Conservation (phyloP, 2,888 invertebrate species). For the Acronicta leporina region DNA sequence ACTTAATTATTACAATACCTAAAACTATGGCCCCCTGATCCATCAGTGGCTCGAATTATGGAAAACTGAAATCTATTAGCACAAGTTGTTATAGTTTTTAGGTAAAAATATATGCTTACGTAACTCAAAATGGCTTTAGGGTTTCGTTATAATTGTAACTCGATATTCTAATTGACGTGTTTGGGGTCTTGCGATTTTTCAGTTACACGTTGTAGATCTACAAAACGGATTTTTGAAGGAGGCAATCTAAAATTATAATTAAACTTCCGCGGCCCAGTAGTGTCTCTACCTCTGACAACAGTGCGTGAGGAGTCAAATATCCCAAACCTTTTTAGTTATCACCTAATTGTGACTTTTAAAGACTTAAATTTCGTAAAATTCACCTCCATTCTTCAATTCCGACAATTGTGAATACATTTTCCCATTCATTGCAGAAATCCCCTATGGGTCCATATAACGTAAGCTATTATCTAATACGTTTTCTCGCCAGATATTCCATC, state of each 20-base stretch:
- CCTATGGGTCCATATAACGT: conserved; percentile 30
- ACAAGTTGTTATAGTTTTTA: too few relatives aligned
- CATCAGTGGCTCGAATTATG: too few relatives aligned
- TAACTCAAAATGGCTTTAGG: too few relatives aligned
- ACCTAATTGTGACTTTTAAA: conserved; percentile 12
- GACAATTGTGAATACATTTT: conserved; percentile 27
- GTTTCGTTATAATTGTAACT: too few relatives aligned
- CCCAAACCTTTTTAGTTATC: conserved; percentile 37
- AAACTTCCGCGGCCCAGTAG: conserved; percentile 2
- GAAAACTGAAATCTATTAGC: too few relatives aligned
- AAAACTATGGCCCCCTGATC: too few relatives aligned
- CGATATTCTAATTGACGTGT: too few relatives aligned
- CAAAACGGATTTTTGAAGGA: background rate
- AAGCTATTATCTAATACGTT: conserved; percentile 41
- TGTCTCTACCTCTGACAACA: conserved; percentile 13
- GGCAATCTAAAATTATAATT: conserved; percentile 13
- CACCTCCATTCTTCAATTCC: conserved; percentile 20
- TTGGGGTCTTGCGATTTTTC: too few relatives aligned
- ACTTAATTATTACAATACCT: too few relatives aligned
- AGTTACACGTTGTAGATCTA: too few relatives aligned
- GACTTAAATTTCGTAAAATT: conserved; percentile 23
- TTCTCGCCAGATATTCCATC: conserved; percentile 25
- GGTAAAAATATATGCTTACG: too few relatives aligned
- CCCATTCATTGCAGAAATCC: conserved; percentile 36
- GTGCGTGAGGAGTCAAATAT: conserved; percentile 19